These are phyloP conservation scores for Marcusenius ussheri DNA, from an alignment of 2,113 vertebrate species.

Conservation along the genomic window DNA sequence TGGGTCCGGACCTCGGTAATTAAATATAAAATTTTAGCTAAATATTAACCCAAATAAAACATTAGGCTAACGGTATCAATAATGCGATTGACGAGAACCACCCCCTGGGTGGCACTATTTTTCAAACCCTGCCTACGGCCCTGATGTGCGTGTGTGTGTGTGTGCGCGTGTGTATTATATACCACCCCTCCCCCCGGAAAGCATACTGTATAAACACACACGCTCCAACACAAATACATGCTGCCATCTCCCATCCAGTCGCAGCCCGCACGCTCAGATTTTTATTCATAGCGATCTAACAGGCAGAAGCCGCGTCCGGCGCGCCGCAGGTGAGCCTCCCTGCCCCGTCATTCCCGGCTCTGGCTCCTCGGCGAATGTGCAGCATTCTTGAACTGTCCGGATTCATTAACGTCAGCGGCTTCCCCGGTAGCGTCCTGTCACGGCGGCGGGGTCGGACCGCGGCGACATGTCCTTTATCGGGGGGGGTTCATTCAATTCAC, in stretches of 20 bases:
- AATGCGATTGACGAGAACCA: too few relatives aligned
- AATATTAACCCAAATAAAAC: too few relatives aligned
- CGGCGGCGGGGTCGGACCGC: neutral
- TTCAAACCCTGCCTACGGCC: too few relatives aligned
- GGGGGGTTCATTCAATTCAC: neutral
- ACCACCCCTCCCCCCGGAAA: neutral
- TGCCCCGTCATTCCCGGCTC: neutral
- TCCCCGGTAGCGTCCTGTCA: neutral
- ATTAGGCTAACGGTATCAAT: too few relatives aligned
- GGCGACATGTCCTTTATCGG: neutral
- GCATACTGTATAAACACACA: neutral
- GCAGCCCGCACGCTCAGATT: neutral
- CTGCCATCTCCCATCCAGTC: neutral
- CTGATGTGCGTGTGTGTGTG: neutral
- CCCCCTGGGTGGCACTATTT: too few relatives aligned
- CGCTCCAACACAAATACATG: neutral
- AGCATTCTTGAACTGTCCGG: neutral
- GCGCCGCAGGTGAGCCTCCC: neutral
- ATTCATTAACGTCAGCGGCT: slow-evolving; percentile 2
- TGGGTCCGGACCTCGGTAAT: neutral
- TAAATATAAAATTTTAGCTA: too few relatives aligned
- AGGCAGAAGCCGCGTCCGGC: neutral
- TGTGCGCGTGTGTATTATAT: neutral
- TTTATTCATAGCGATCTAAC: neutral
- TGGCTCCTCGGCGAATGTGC: neutral